Base-by-base conservation (phyloP, 2,888 invertebrate species). In the Schizaphis graminum region DNA sequence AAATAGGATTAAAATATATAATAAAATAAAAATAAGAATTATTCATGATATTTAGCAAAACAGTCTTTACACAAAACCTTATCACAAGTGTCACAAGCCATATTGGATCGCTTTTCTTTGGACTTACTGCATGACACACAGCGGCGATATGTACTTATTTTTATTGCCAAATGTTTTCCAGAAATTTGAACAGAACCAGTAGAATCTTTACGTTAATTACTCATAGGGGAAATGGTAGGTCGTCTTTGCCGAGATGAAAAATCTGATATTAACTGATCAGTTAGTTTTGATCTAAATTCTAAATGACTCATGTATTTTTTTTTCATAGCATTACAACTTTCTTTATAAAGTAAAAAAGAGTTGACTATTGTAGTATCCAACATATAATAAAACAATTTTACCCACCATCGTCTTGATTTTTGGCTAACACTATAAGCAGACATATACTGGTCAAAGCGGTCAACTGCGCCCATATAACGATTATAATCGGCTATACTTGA, bases 401-500 rank as follows among this genome's bases (percentile, higher is more conserved):
- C 16, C 89, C 89, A 89, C 89, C 57, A 89, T 0, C 57, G 57
- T 41, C 57, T 57, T 24, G 89, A 89, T 89, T 89, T 89, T 44
- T 61, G 41, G 5, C 44, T 41, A 44, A 89, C 41, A 41, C 49
- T 89, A 21, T 89, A 89, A 28, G 49, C 21, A 61, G 89, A 41
- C 56, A 61, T 56, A 44, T 89, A 89, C 49, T 89, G 89, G 56
- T 89, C 35, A 89, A 89, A 89, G 13, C 56, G 35, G n/a, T 89
- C 89, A 28, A 95, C 95, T 26, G 94, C 95, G 53, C 95, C 95
- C 95, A 95, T 95, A 92, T 92, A 93, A 35, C 77, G 93, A 84
- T 95, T 95, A 94, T 95, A 95, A 92, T 95, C 95, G 24, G 93
- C 94, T 21, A 95, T 95, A 44, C 94, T 94, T 88, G 47, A 57